These are phyloP conservation scores for Metopia argyrocephala DNA, from an alignment of 2,888 invertebrate species.

Conservation along the genomic window DNA sequence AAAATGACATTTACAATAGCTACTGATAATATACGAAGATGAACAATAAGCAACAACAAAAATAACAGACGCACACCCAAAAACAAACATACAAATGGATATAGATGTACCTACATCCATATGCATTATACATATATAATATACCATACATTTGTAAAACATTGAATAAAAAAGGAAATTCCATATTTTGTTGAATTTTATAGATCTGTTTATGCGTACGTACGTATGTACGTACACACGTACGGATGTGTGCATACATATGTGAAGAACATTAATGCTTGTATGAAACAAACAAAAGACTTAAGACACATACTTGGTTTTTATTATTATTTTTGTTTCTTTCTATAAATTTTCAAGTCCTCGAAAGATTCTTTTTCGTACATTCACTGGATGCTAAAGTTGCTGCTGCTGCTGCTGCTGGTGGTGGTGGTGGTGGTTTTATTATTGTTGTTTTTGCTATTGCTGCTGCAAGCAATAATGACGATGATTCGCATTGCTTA, in stretches of 20 bases:
- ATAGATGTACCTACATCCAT: neutral
- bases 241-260: no score
- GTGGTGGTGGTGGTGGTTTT: constrained; percentile 18
- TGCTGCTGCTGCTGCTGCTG: neutral
- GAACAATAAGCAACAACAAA: constrained; percentile 21
- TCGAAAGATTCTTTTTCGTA: constrained; percentile 8
- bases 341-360: neutral
- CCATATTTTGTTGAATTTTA: constrained; percentile 57
- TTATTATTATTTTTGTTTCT: neutral
- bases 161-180: constrained; percentile 28
- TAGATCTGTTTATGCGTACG: constrained; percentile 26
- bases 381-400: neutral
- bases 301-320: constrained; percentile 31
- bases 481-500: constrained; percentile 28
- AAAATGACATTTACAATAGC: constrained; percentile 64
- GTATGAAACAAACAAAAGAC: constrained; percentile 48
- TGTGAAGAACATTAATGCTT: no score
- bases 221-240: neutral
- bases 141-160: no score
- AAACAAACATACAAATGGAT: neutral
- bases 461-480: neutral
- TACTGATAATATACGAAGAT: constrained; percentile 59
- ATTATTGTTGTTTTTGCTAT: neutral
- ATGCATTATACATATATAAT: neutral
- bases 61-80: neutral